Evolutionary conservation across 2,797 vertebrate genomes (phyloP).

Genomic region (Caiman crocodilus): DNA sequence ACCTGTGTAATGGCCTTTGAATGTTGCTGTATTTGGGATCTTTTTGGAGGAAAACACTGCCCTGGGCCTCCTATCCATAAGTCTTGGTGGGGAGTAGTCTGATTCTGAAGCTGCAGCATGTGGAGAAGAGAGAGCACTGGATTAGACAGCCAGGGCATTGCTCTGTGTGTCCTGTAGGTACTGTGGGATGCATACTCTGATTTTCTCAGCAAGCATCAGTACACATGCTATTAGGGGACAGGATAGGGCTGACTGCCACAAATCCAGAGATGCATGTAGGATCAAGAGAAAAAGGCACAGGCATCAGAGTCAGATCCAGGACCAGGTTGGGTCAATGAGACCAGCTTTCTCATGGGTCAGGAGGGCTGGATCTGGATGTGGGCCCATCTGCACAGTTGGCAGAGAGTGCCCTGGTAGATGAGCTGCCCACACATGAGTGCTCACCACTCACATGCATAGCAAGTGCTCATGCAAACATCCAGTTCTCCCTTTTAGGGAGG

Average conservation of each 20-base stretch:
- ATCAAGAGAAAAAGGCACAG: not conserved
- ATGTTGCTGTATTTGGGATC: not conserved
- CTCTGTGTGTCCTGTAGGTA: not conserved
- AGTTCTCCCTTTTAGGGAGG: fast-evolving
- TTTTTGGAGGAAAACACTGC: not conserved
- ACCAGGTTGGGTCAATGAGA: not conserved
- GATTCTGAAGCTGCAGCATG: constrained; percentile 27
- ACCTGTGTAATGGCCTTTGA: constrained; percentile 77
- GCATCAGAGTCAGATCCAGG: not conserved
- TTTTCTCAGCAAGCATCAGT: not conserved
- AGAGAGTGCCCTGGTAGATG: too few species aligned
- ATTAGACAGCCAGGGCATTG: not conserved
- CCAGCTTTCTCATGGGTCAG: not conserved
- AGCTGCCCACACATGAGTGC: fast-evolving
- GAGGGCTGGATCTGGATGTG: not conserved
- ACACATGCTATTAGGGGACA: not conserved
- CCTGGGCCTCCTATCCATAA: constrained; percentile 62
- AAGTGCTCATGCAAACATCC: not conserved
- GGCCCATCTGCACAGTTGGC: not conserved
- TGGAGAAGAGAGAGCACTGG: not conserved
- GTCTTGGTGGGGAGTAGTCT: not conserved
- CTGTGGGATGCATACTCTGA: not conserved
- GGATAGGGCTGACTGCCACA: not conserved
- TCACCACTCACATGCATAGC: not conserved
- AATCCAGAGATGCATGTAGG: too few species aligned